Conservation (phyloP, 2,888 invertebrate species). For the Plebejus melissa region DNA sequence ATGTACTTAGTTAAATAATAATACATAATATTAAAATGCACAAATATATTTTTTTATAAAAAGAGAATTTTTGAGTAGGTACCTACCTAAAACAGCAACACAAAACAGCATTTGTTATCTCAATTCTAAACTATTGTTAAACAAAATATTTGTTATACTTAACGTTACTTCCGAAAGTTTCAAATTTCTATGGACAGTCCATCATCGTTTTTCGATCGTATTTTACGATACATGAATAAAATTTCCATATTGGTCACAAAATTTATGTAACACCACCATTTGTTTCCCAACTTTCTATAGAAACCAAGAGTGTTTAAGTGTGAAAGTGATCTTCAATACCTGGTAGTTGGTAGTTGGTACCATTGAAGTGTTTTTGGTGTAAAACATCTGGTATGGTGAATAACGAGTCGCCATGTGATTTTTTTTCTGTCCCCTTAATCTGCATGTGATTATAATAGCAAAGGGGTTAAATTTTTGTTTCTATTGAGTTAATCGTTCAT, state of each 20-base stretch:
- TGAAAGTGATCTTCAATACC: constrained; percentile 8
- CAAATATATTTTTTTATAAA: no score
- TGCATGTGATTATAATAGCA: no score
- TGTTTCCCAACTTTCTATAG: constrained; percentile 17
- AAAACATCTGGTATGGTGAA: not conserved
- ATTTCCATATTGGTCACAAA: not conserved
- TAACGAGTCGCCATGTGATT: not conserved
- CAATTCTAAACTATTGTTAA: no score
- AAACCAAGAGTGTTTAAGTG: constrained; percentile 13
- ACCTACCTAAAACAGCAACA: no score
- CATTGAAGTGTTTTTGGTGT: not conserved
- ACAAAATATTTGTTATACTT: no score
- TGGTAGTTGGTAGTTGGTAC: not conserved
- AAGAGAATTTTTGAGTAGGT: no score
- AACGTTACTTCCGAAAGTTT: not conserved
- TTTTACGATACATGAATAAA: constrained; percentile 8
- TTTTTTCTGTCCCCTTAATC: no score
- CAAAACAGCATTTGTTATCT: no score
- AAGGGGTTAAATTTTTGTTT: no score
- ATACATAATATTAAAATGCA: no score
- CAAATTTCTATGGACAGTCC: not conserved
- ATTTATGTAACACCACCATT: constrained; percentile 15
- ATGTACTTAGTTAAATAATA: no score
- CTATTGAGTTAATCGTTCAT: no score
- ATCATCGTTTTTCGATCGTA: constrained; percentile 6